Evolutionary conservation across 64 coral and sea anemone genomes (phyloP), one percentile per base, ranked within the genome.

Genomic region (Exaiptasia diaphana): DNA sequence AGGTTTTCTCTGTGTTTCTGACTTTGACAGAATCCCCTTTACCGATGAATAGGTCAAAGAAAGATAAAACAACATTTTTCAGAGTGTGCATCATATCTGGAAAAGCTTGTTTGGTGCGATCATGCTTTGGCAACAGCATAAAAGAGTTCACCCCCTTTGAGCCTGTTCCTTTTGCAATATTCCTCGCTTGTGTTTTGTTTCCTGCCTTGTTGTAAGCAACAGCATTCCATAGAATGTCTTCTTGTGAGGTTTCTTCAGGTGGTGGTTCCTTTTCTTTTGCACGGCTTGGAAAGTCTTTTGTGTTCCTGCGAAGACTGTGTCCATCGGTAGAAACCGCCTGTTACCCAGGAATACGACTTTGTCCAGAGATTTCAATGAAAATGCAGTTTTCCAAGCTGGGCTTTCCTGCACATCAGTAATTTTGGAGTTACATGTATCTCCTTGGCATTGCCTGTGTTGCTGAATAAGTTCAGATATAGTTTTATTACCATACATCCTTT

Each of bases 31-130:
- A 50, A 50, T 83, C 80, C 27, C 64, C 48, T 25, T 53, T 35
- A n/a, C 65, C 64, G 41, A 53, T 83, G 36, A 83, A 55, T 13
- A 71, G 50, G 0, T 74, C 68, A 61, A 74, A 74, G 20, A 74
- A 48, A 57, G 52, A 5, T 13, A 64, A 38, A 20, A 77, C 43
- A 67, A 68, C 43, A 45, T 77, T 86, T 48, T 86, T 86, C 20
- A 68, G 14, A 13, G 43, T 75, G 22, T 86, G 83, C 83, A 86
- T 86, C 3, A 86, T 49, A 52, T 86, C 83, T 38, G 83, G 73
- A 39, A 52, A 86, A 27, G 73, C 72, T 46, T 86, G 82, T 20
- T 31, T 42, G 2, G 71, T 31, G 11, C 82, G 4, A 35, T 65
- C 54, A 52, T 64, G 44, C 8, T 64, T 26, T 45, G 70, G 54